A percentile compares a stretch with the other conserved stretches of the same genome.
Evolutionary conservation across 2,797 vertebrate species (phyloP).

Genomic region (Coccyzus lansbergi): DNA sequence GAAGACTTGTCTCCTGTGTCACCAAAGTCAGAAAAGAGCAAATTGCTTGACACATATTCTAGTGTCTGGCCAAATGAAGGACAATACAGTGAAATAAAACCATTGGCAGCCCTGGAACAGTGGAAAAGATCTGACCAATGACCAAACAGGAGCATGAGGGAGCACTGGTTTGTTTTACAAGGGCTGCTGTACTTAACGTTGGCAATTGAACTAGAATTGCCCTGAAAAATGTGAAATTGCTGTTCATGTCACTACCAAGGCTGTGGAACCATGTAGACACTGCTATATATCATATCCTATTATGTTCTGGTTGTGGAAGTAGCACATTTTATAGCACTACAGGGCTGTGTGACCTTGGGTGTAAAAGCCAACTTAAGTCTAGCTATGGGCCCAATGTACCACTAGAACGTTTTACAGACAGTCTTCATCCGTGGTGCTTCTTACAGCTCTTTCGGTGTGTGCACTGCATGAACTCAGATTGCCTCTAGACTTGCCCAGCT

Average conservation of each 20-base stretch:
- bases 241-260: not conserved
- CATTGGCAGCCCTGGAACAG: not conserved
- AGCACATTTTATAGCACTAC: not conserved
- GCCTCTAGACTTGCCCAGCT: not conserved
- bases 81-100: not conserved
- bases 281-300: not conserved
- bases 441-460: not conserved
- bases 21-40: not conserved
- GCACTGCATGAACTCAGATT: not conserved
- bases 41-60: not conserved
- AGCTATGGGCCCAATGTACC: not conserved
- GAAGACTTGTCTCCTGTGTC: not conserved
- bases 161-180: not conserved
- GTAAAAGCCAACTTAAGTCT: not conserved
- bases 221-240: not conserved
- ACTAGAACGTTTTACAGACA: not conserved
- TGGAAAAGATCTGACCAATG: not conserved
- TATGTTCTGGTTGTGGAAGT: not conserved
- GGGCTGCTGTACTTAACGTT: not conserved
- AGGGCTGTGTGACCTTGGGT: not conserved
- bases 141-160: not conserved
- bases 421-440: not conserved
- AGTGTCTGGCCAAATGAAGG: not conserved
- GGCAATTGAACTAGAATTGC: not conserved
- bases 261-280: not conserved